Base-by-base conservation (phyloP, 2,888 invertebrate genomes). In the Thysanoteuthis rhombus region DNA sequence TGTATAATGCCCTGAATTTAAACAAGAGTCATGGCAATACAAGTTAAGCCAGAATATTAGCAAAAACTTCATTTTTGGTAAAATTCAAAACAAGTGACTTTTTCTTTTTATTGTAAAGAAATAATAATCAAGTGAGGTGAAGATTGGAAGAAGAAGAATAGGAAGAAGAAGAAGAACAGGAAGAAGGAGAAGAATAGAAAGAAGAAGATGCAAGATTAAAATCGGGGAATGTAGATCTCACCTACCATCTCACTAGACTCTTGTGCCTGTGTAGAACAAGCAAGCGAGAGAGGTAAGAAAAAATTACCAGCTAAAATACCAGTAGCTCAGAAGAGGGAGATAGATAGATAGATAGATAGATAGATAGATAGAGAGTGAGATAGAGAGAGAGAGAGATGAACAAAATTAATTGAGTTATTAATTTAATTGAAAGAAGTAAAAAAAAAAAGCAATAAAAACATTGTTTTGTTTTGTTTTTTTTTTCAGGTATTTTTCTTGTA, bases 31-130 rank as follows among this genome's bases (percentile, higher is more conserved):
- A n/a, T n/a, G 75, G 75, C 75, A 75, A n/a, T 75, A 75, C n/a
- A 75, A 10, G 12, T 75, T 75, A 36, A 75, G n/a, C 75, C 75
- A 75, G 75, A 75, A 75, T 12, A 75, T 75, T 75, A 36, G 75
- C 75, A 75, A 75, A 75, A 75, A 75, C 75, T 75, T 75, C 75
- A 75, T 75, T 75, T 75, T 75, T 75, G 75, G n/a, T 75, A 75
- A 75, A 75, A n/a, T 75, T 75, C 75, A 75, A 75, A 75, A 75
- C 75, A 36, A 75, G 75, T 75, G 75, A 75, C 75, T 75, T 75
- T 75, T 75, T 75, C 75, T 75, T 75, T 75, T 75, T 75, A 75
- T 75, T 75, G 75, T 75, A 75, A 75, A 75, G n/a, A 75, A 75
- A 75, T 75, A 36, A 75, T 75, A 75, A 75, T 75, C 75, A 75